Percentiles rank a stretch among this genome's conserved stretches.
Evolutionary conservation across 2,113 vertebrate genomes (phyloP).

Genomic region (Scomber japonicus): DNA sequence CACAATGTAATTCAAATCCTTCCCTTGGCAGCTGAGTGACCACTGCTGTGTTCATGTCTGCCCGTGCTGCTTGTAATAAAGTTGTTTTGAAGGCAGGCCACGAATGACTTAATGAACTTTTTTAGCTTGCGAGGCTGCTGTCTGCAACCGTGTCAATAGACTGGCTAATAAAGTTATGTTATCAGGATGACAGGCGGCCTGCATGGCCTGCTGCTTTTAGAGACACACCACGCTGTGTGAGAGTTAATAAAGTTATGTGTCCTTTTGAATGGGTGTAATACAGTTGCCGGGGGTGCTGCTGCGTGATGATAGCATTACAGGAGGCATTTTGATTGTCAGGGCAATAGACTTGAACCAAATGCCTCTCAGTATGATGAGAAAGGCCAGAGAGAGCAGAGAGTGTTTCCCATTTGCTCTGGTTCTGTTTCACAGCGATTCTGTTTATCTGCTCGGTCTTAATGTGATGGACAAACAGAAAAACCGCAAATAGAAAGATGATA

Average conservation of each 20-base stretch:
- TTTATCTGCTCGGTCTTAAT: constrained; percentile 25
- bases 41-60: constrained; percentile 57
- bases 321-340: constrained; percentile 66
- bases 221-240: constrained; percentile 70
- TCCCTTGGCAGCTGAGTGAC: constrained; percentile 33
- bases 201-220: constrained; percentile 65
- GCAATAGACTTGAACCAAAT: constrained; percentile 56
- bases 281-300: constrained; percentile 55
- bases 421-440: constrained; percentile 17
- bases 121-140: constrained; percentile 54
- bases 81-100: constrained; percentile 63
- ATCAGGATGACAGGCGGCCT: constrained; percentile 63
- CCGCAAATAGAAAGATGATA: constrained; percentile 58
- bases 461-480: constrained; percentile 50
- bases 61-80: constrained; percentile 57
- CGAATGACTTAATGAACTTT: constrained; percentile 65
- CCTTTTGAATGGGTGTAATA: constrained; percentile 64
- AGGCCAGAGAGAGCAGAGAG: constrained; percentile 18
- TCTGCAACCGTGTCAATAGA: constrained; percentile 67
- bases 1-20: constrained; percentile 22
- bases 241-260: constrained; percentile 78
- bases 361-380: constrained; percentile 52
- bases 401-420: constrained; percentile 20
- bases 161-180: constrained; percentile 77
- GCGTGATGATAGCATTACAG: constrained; percentile 52